Evolutionary conservation across 2,797 vertebrate genomes (phyloP).

Genomic region (Sparidentex hasta): DNA sequence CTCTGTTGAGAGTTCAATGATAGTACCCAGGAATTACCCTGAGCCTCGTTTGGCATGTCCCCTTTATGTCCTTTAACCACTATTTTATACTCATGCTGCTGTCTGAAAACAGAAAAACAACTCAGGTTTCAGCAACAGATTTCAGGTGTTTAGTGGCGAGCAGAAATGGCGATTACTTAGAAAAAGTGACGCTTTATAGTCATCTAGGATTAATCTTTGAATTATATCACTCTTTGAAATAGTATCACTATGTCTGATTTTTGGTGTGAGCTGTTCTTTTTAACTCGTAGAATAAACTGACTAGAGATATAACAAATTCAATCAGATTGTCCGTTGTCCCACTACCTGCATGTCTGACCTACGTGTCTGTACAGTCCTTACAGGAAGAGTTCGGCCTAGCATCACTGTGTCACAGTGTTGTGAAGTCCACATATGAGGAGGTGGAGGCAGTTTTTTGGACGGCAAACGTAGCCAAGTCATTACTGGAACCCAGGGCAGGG

Average conservation of each 20-base stretch:
- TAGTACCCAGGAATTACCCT: background rate
- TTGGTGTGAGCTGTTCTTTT: background rate
- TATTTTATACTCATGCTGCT: background rate
- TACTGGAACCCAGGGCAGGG: constrained; percentile 53
- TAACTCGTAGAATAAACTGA: too few relatives aligned
- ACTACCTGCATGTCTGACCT: background rate
- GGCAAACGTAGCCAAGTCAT: constrained; percentile 46
- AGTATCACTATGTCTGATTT: too few relatives aligned
- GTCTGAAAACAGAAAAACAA: too few relatives aligned
- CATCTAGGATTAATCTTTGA: too few relatives aligned
- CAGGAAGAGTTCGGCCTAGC: background rate
- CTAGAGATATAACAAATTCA: background rate
- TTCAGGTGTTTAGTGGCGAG: too few relatives aligned
- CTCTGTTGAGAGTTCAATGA: background rate
- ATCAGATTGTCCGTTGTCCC: background rate
- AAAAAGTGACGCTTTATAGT: too few relatives aligned
- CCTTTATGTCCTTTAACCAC: background rate
- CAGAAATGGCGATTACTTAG: too few relatives aligned
- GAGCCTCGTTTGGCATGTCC: background rate
- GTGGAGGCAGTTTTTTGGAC: constrained; percentile 29
- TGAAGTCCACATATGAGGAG: constrained; percentile 22
- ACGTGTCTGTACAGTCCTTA: background rate
- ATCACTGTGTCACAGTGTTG: background rate
- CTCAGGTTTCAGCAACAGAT: too few relatives aligned
- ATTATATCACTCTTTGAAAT: too few relatives aligned